Base-by-base conservation (phyloP, 1,140 invertebrate genomes). In the Episyrphus balteatus region DNA sequence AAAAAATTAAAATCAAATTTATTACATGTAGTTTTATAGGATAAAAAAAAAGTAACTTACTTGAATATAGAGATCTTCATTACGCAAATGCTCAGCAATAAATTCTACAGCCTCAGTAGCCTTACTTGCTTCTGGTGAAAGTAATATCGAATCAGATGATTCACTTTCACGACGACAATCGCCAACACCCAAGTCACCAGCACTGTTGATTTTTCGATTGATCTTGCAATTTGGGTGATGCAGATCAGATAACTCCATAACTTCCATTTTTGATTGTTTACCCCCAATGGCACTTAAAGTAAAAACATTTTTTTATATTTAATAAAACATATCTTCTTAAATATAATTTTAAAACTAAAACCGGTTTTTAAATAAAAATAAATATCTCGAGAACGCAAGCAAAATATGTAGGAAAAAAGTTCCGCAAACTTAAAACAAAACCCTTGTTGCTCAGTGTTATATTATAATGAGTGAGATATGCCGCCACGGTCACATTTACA, bases 51-150 rank as follows among this genome's bases (percentile, higher is more conserved):
- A 13, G 21, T 18, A 41, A 17, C 14, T 6, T 70, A 94, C 92
- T 81, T 97, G 93, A 70, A 96, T 95, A 59, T 96, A 94, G 59
- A 93, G 83, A 75, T 96, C 92, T 72, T 95, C 92, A 66, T 93
- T 93, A 55, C 92, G 82, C 48, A 98, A 77, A 77, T 98, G 93
- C 70, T 98, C 93, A 18, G 94, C 94, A 51, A 98, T 98, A 69
- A 97, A 98, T 65, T 94, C 91, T 1, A 98, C 92, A 3, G 93
- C 93, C 70, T 98, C 92, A 9, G 94, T 95, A 14, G 93, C 93
- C 72, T 94, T 89, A 52, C 83, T 86, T 0, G 93, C 91, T 69
- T 96, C 92, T 0, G 90, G 88, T 21, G 89, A 91, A 12, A 95
- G 74, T 21, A 92, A 76, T 19, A 93, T 76, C 2, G 88, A 89